Conservation (phyloP, 2,113 vertebrate species). For the Cavia porcellus region DNA sequence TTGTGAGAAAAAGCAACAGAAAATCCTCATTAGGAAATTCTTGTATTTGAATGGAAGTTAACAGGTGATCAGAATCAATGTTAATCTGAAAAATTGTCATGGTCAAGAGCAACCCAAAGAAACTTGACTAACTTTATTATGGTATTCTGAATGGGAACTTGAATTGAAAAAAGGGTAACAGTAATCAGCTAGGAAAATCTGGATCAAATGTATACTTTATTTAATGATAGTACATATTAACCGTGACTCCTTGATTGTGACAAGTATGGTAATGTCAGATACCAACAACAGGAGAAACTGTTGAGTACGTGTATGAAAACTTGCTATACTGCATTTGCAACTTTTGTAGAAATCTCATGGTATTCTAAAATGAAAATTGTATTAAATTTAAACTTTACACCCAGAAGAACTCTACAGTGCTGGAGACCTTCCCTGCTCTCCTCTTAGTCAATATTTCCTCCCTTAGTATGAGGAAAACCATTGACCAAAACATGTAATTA, state of each 20-base stretch:
- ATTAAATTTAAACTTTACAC: background rate
- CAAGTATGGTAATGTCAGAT: background rate
- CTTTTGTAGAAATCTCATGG: background rate
- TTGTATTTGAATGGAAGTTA: background rate
- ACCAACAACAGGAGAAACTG: background rate
- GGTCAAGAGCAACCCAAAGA: background rate
- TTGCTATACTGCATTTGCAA: background rate
- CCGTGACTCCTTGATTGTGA: background rate
- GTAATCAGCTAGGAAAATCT: background rate
- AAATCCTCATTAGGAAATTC: background rate
- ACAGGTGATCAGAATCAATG: background rate
- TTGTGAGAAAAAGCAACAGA: background rate
- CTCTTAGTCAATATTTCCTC: background rate
- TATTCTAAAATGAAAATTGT: background rate
- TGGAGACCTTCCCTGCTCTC: background rate
- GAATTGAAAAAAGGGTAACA: background rate
- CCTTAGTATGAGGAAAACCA: background rate
- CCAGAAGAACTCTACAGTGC: background rate
- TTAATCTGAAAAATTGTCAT: background rate
- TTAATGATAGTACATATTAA: background rate
- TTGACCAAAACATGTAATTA: background rate
- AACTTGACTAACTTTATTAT: background rate
- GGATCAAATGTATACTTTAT: background rate
- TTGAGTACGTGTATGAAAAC: background rate
- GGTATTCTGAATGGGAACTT: background rate